These are phyloP conservation scores for Phalangium opilio DNA, from an alignment of 2,888 invertebrate genomes.

Conservation along the genomic window DNA sequence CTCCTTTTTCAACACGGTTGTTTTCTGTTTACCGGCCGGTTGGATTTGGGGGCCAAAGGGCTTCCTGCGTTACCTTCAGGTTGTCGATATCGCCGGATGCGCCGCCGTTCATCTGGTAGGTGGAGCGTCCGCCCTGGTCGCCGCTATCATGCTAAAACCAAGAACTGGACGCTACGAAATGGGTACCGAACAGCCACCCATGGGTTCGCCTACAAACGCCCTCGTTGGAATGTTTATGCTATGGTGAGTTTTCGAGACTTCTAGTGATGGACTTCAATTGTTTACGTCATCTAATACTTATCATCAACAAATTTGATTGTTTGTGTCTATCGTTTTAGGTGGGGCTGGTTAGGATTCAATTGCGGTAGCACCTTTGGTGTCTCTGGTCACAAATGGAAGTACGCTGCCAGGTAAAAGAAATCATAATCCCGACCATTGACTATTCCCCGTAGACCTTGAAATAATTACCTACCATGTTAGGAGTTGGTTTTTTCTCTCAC, in stretches of 20 bases:
- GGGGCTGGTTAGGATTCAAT: conserved; percentile 94
- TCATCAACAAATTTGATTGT: no score
- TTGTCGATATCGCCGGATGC: conserved; percentile 41
- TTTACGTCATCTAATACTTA: no score
- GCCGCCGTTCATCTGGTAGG: conserved; percentile 65
- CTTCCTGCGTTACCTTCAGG: conserved; percentile 26
- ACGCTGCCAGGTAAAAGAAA: conserved; percentile 42
- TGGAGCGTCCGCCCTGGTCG: conserved; percentile 58
- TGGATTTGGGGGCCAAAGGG: conserved; percentile 28
- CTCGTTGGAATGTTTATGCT: conserved; percentile 80
- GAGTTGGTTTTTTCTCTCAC: no score
- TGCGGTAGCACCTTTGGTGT: conserved; percentile 56
- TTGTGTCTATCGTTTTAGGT: no score
- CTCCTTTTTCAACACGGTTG: conserved; percentile 70
- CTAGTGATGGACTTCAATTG: no score
- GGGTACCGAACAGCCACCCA: conserved; percentile 52
- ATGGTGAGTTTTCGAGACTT: conserved; percentile 42
- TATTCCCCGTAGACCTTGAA: no score
- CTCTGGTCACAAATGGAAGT: conserved; percentile 75
- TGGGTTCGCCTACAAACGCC: conserved; percentile 78
- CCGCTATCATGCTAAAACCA: conserved; percentile 77
- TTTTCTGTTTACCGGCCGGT: conserved; percentile 73
- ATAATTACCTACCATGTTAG: no score
- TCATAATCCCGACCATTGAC: no score
- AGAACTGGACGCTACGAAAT: conserved; percentile 57